phyloP scores from a whole-genome alignment of 2,113 vertebrate species.

The Silurus glanis region DNA sequence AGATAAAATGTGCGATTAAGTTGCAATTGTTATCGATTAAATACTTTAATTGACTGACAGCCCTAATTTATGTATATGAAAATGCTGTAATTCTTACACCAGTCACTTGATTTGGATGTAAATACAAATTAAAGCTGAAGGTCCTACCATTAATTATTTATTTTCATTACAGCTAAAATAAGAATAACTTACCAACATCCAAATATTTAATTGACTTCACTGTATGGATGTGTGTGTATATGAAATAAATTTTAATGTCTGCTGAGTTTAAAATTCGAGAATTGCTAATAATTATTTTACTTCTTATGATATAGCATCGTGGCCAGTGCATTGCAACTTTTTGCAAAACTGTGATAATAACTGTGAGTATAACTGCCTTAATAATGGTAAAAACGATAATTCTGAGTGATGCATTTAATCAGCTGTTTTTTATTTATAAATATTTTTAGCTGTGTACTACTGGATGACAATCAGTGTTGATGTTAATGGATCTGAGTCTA shows the following conservation, averaged over 20 bases:
- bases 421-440: background rate
- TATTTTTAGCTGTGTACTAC: slow-evolving; percentile 35
- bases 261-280: background rate
- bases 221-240: background rate
- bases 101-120: background rate
- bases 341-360: background rate
- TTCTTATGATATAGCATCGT: background rate
- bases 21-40: no score
- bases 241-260: background rate
- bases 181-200: background rate
- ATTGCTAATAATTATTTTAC: background rate
- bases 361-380: slow-evolving; percentile 28
- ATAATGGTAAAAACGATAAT: background rate
- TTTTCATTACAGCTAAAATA: background rate
- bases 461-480: slow-evolving; percentile 39
- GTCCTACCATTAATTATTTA: background rate
- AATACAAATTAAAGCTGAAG: background rate
- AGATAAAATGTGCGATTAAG: no score
- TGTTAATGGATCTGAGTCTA: background rate
- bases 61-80: background rate
- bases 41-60: no score
- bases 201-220: background rate
- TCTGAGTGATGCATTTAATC: background rate
- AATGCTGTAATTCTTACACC: background rate
- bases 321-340: background rate